Base-by-base conservation (phyloP, 2,888 invertebrate species). In the Phrixothrix hirtus region DNA sequence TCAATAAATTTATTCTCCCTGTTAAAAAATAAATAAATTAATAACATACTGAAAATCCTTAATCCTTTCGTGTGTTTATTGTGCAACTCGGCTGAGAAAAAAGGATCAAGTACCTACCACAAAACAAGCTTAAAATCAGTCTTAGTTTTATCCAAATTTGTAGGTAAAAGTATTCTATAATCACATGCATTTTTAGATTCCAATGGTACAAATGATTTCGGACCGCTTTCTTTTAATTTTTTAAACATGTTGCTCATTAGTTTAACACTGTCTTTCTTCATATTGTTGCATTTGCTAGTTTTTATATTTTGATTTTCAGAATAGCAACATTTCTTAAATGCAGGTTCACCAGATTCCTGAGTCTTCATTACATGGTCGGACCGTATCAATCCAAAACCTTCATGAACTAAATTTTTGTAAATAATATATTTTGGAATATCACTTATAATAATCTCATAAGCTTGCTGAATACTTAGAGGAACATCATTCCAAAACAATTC, bases 401-500 rank as follows among this genome's bases (percentile, higher is more conserved):
- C 52, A 2, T 62, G 27, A 10, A 61, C 63, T 29, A 74, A 58
- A 53, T 68, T 68, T 59, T 65, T 68, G 57, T 69, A 71, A 10
- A 60, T 58, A 48, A 61, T 57, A 52, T 73, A 72, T 52, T 66
- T 66, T n/a, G 52, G 48, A 16, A 67, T 46, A 26, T 52, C 21
- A 29, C 60, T 56, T 13, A 81, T 63, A 32, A 86, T 67, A 55
- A 85, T 68, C 15, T 78, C 73, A 62, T 85, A 87, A 7, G 83
- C 85, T 75, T 86, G 84, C 69, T 86, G 84, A 31, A 87, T 71
- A 50, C 85, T 86, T 12, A 87, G 76, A 43, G 80, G 78, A 0
- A 83, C 74, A 21, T 78, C 78, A 66, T 81, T 79, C 71, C 80
- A 79, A 53, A 75, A 76, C 9, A 87, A 73, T 63, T 81, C 80